These are phyloP conservation scores for Acholoe squamosa DNA, from an alignment of 2,888 invertebrate species.

Conservation along the genomic window DNA sequence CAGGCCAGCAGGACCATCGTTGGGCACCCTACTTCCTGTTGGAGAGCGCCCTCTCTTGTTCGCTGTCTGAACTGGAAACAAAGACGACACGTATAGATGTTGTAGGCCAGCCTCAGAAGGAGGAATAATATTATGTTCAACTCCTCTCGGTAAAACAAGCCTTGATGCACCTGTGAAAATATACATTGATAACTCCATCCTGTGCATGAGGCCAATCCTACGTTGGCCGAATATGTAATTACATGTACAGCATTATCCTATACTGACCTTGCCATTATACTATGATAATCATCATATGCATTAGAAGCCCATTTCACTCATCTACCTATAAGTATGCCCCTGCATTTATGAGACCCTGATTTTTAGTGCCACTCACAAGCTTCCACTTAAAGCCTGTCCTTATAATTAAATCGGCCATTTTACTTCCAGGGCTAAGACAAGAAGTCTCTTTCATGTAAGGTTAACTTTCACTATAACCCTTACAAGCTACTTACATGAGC, in stretches of 20 bases:
- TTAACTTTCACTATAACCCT: slow-evolving; percentile 20
- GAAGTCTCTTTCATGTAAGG: not conserved
- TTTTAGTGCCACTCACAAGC: not conserved
- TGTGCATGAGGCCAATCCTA: no score
- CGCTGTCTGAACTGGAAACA: not conserved
- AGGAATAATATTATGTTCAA: no score
- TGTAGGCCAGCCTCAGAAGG: no score
- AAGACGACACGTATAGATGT: not conserved
- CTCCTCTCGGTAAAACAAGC: no score
- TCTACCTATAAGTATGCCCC: not conserved
- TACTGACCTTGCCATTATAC: no score
- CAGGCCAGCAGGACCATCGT: not conserved
- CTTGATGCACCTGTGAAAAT: no score
- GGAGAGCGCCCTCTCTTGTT: slow-evolving; percentile 6
- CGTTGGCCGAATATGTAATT: no score
- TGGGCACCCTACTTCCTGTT: not conserved
- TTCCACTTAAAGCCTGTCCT: not conserved
- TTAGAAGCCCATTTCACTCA: not conserved
- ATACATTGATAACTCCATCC: no score
- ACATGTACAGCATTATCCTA: no score
- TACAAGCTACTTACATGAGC: not conserved
- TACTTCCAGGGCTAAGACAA: slow-evolving; percentile 17
- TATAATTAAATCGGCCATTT: slow-evolving; percentile 19
- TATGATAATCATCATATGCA: no score
- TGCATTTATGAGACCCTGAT: not conserved